Evolutionary conservation across 2,113 vertebrate species (phyloP).

Genomic region (Piprites chloris): DNA sequence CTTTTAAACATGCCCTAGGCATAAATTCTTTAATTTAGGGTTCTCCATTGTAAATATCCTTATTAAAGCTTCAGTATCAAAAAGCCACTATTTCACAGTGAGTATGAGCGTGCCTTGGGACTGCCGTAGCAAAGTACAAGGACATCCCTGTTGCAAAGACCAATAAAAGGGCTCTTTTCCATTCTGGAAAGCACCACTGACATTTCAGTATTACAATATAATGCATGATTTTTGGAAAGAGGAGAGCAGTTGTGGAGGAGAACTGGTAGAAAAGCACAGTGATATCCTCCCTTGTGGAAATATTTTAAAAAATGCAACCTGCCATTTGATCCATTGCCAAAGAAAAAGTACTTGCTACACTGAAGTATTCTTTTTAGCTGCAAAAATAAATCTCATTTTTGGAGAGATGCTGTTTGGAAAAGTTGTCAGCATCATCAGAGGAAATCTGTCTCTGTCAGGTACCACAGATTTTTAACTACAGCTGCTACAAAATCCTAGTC

Average conservation of each 20-base stretch:
- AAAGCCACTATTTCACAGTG: background rate
- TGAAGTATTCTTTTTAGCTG: background rate
- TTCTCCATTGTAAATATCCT: background rate
- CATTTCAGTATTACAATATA: background rate
- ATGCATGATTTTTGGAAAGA: background rate
- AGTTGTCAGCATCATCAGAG: background rate
- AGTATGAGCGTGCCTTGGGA: background rate
- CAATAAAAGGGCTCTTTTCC: background rate
- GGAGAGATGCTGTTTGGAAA: background rate
- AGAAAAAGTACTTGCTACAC: background rate
- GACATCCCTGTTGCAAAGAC: background rate
- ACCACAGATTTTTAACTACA: background rate
- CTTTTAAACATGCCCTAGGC: background rate
- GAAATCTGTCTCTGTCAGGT: background rate
- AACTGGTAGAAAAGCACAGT: background rate
- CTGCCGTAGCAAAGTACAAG: background rate
- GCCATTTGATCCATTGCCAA: background rate
- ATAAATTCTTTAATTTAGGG: background rate
- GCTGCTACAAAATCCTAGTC: background rate
- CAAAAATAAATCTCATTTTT: background rate
- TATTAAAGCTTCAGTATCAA: background rate
- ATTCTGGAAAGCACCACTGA: background rate
- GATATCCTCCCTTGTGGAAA: background rate
- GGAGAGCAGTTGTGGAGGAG: background rate
- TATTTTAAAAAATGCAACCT: background rate